These are phyloP conservation scores for Drosophila nasuta DNA, from an alignment of 1,140 invertebrate species.

Conservation along the genomic window DNA sequence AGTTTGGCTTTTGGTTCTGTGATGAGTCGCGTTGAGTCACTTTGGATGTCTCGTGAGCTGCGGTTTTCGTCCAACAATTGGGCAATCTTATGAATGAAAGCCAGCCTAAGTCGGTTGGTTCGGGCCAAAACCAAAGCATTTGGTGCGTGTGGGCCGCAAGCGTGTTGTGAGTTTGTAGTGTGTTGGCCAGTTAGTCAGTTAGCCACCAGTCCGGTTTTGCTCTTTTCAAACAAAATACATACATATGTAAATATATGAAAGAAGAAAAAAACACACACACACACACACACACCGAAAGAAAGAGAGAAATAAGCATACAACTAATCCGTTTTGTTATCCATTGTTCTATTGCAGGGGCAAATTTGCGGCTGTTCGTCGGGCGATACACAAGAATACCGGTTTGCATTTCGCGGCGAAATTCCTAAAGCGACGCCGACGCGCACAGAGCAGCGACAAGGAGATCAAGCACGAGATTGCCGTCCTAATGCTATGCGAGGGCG, in stretches of 20 bases:
- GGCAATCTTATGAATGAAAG: conserved; percentile 57
- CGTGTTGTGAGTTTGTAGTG: conserved; percentile 9
- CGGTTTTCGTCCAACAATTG: conserved; percentile 33
- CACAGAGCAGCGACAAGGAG: conserved; percentile 92
- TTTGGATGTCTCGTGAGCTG: conserved; percentile 30
- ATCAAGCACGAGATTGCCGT: conserved; percentile 96
- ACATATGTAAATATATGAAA: no score
- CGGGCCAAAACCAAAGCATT: not conserved
- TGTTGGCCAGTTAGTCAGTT: conserved; percentile 23
- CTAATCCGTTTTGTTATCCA: conserved; percentile 30
- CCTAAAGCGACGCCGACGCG: conserved; percentile 94
- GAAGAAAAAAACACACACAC: not conserved
- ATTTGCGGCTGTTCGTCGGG: conserved; percentile 96
- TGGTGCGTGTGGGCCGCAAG: conserved; percentile 35
- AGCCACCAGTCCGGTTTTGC: conserved; percentile 10
- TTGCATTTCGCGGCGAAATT: conserved; percentile 97
- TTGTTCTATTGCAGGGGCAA: conserved; percentile 91
- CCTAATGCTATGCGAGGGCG: conserved; percentile 91
- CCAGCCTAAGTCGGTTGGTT: not conserved
- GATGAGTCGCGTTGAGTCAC: conserved; percentile 44
- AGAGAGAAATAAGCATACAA: not conserved
- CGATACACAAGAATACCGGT: conserved; percentile 93
- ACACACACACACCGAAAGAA: not conserved
- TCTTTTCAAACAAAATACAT: not conserved
- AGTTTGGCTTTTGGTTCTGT: conserved; percentile 13